Evolutionary conservation across 2,888 invertebrate species (phyloP), one percentile per base, ranked within the genome.

Genomic region (Melitaea athalia): DNA sequence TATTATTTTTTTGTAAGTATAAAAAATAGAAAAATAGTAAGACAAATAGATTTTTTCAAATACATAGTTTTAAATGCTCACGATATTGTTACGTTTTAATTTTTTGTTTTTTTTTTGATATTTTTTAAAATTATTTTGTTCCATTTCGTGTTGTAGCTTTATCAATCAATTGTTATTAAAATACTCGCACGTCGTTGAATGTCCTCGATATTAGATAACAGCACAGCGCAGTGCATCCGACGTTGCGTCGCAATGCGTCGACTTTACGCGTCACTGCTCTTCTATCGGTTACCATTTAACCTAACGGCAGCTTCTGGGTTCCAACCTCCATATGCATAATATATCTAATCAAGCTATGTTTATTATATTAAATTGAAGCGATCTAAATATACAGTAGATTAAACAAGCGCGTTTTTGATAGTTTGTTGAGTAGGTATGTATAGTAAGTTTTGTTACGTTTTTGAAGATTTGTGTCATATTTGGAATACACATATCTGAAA

Each of bases 161-260:
- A n/a, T 52, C 10, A 17, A 3, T 52, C 38, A 8, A n/a, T 10
- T 42, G 38, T 57, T 57, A 11, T n/a, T 38, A 42, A 38, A 42
- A 57, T 42, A 33, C 55, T 15, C 33, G 14, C 31, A 42, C 42
- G 42, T 57, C 10, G 52, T 24, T 11, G 15, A 57, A 57, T 57
- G 38, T 42, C 17, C 17, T 52, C 31, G 17, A 60, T 60, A 53
- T 17, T 15, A 60, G 53, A 17, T 60, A 45, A 45, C 33, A 38
- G 52, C 60, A 59, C 65, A 65, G 52, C 60, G 65, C 65, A 65
- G 52, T 65, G 60, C 65, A 65, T 60, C 52, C 59, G 38, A 65
- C 31, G 59, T 64, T 60, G 60, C 65, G 65, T 60, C 65, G 65
- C 65, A 65, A 52, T 60, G 65, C 65, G 65, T 65, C 65, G 52